Evolutionary conservation across 2,797 vertebrate genomes (phyloP).

Genomic region (Galago senegalensis): DNA sequence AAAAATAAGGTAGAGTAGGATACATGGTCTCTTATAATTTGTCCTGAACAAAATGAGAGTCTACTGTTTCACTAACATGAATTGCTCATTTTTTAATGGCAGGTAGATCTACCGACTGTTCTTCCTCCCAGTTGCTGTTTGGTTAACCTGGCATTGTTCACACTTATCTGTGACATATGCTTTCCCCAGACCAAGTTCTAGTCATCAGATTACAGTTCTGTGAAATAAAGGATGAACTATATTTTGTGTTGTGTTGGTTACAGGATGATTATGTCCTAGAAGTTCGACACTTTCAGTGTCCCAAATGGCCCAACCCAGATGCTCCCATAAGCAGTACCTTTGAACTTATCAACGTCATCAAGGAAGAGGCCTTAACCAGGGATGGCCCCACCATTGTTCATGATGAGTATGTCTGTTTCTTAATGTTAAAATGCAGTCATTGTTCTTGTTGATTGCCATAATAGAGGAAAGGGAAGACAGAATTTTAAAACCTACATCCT

Average conservation of each 20-base stretch:
- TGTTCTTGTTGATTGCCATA: neutral
- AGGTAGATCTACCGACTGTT: too few species aligned
- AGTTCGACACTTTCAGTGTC: conserved; percentile 99
- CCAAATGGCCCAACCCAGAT: conserved; percentile 99
- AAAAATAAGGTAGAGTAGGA: neutral
- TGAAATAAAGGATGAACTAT: neutral
- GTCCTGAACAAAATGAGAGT: neutral
- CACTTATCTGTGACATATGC: neutral
- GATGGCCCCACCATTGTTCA: conserved; percentile 99
- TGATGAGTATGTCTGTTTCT: conserved; percentile 94
- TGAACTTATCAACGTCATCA: conserved; percentile 99
- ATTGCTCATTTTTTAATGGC: neutral
- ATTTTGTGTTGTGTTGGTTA: conserved; percentile 56
- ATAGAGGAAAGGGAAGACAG: neutral
- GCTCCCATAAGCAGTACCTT: conserved; percentile 98
- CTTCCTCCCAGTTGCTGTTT: neutral
- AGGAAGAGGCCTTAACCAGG: conserved; percentile 98
- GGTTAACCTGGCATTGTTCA: neutral
- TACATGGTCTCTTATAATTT: neutral
- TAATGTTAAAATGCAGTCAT: neutral
- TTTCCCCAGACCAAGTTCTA: neutral
- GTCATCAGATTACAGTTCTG: neutral
- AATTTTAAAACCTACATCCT: neutral
- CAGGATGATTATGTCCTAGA: conserved; percentile 99
- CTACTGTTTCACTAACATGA: neutral